phyloP scores from a whole-genome alignment of 2,113 vertebrate species.

The Otolemur garnettii region DNA sequence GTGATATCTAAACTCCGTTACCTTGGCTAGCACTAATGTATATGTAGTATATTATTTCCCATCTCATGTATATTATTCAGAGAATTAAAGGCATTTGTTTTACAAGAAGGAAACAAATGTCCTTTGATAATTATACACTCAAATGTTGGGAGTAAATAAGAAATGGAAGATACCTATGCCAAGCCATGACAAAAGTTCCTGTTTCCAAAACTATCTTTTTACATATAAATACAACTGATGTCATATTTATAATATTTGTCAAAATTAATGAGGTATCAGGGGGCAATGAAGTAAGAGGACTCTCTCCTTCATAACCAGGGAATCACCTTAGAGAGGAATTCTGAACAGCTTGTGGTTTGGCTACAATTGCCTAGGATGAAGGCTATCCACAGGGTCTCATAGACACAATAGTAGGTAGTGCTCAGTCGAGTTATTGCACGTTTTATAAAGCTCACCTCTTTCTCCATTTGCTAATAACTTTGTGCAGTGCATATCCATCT shows the following conservation, averaged over 20 bases:
- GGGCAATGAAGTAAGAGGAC: not conserved
- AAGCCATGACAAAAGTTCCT: not conserved
- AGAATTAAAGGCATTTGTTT: slow-evolving; percentile 43
- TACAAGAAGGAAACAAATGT: not conserved
- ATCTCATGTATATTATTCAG: not conserved
- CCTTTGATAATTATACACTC: not conserved
- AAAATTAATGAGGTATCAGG: not conserved
- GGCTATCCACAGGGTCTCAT: accelerated
- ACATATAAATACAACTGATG: no score
- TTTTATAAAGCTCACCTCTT: not conserved
- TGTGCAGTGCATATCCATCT: not conserved
- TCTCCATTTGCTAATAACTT: not conserved
- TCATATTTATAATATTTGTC: no score
- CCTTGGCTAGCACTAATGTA: slow-evolving; percentile 15
- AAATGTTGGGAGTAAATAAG: not conserved
- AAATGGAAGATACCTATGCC: not conserved
- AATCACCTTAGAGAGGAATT: not conserved
- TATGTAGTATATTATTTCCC: not conserved
- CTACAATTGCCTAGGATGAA: not conserved
- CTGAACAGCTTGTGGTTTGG: not conserved
- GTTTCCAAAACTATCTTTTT: not conserved
- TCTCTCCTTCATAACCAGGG: not conserved
- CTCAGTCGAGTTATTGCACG: not conserved
- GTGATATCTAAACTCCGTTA: slow-evolving; percentile 52
- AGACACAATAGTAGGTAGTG: not conserved